These are phyloP conservation scores for Rhinoderma darwinii DNA, from an alignment of 2,113 vertebrate genomes.

Conservation along the genomic window DNA sequence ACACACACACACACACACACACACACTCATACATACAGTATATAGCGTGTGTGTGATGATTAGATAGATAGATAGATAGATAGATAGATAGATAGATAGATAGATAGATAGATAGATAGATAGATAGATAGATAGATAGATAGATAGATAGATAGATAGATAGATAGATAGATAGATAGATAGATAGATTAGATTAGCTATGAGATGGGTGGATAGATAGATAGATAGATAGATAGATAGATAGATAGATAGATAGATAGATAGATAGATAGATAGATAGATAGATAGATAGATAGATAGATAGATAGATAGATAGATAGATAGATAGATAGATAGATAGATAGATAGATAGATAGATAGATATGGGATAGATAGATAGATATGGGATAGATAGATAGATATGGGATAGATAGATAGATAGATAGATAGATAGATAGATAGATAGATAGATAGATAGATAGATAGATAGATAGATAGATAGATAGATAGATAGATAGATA, in stretches of 20 bases:
- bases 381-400: background rate
- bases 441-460: too few species aligned
- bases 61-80: background rate
- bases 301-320: slow-evolving; percentile 14
- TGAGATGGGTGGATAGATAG: background rate
- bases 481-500: slow-evolving; percentile 1
- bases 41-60: background rate
- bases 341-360: slow-evolving; percentile 13
- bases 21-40: background rate
- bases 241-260: background rate
- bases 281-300: background rate
- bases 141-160: background rate
- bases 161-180: background rate
- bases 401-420: background rate
- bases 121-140: background rate
- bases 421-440: background rate
- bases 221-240: background rate
- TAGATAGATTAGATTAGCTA: background rate
- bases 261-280: background rate
- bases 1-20: too few species aligned
- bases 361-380: background rate
- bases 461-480: background rate
- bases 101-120: background rate
- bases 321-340: slow-evolving; percentile 13
- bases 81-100: background rate